These are phyloP conservation scores for Agelaius phoeniceus DNA, from an alignment of 2,113 vertebrate genomes.

Conservation along the genomic window DNA sequence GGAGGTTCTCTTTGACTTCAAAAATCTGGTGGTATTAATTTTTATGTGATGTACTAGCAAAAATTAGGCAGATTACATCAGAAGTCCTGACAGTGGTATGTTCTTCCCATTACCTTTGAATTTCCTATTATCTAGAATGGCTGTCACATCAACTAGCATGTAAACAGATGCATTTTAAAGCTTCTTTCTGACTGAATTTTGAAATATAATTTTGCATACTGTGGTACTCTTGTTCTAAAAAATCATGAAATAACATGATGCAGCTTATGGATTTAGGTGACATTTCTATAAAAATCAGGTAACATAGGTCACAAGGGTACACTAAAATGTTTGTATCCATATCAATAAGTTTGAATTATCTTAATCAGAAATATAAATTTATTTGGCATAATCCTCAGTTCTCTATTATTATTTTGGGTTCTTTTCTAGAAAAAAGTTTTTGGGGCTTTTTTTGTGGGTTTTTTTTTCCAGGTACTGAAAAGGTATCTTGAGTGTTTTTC, in stretches of 20 bases:
- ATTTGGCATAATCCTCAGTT: not conserved
- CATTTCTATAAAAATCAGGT: not conserved
- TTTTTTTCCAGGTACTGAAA: not conserved
- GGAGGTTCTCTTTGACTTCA: not conserved
- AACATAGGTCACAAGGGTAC: not conserved
- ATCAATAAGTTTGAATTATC: not conserved
- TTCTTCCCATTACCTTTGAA: not conserved
- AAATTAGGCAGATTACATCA: not conserved
- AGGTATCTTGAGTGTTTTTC: not conserved
- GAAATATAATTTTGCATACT: not conserved
- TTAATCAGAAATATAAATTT: not conserved
- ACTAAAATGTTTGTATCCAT: not conserved
- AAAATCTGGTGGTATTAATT: not conserved
- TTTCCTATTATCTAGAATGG: not conserved
- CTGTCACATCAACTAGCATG: not conserved
- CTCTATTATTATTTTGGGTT: not conserved
- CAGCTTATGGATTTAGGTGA: not conserved
- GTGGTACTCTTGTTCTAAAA: not conserved
- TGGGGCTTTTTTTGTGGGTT: fast-evolving
- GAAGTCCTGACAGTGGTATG: not conserved
- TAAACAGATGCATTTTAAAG: not conserved
- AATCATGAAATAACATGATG: not conserved
- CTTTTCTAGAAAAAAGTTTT: not conserved
- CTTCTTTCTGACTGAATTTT: not conserved
- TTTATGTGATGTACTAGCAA: not conserved